phyloP scores from a whole-genome alignment of 2,888 invertebrate species.

The Apamea crenata region DNA sequence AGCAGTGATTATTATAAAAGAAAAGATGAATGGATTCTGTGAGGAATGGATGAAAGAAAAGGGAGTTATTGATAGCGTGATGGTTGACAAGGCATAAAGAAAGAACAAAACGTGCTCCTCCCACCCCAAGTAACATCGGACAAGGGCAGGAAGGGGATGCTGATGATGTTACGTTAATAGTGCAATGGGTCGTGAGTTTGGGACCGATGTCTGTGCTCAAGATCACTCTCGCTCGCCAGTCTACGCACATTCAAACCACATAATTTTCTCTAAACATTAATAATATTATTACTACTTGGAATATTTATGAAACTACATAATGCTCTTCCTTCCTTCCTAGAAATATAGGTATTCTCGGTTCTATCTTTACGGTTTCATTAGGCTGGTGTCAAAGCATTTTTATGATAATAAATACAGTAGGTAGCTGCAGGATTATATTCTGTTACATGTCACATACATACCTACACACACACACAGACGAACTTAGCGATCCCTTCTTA shows the following conservation, averaged over 20 bases:
- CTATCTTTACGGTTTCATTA: slow-evolving; percentile 22
- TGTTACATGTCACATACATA: slow-evolving; percentile 13
- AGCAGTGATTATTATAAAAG: background rate
- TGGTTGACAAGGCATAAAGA: background rate
- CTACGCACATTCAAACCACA: too few relatives aligned
- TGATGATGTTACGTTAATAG: background rate
- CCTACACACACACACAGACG: slow-evolving; percentile 12
- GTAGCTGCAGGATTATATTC: slow-evolving; percentile 32
- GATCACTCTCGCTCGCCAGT: background rate
- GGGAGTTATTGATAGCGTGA: background rate
- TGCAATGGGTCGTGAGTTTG: background rate
- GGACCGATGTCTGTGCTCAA: background rate
- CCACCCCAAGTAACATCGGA: background rate
- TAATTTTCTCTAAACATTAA: slow-evolving; percentile 3
- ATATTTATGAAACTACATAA: slow-evolving; percentile 17
- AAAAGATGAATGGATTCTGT: background rate
- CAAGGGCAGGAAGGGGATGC: too few relatives aligned
- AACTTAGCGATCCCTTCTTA: slow-evolving; percentile 1
- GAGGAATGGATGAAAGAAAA: background rate
- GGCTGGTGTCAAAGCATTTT: slow-evolving; percentile 26
- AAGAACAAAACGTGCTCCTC: background rate
- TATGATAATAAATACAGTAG: slow-evolving; percentile 45
- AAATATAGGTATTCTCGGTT: slow-evolving; percentile 5
- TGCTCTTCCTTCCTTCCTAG: slow-evolving; percentile 19
- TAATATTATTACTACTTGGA: background rate